These are phyloP conservation scores for Grammomys surdaster DNA, from an alignment of 2,113 vertebrate species.

Conservation along the genomic window DNA sequence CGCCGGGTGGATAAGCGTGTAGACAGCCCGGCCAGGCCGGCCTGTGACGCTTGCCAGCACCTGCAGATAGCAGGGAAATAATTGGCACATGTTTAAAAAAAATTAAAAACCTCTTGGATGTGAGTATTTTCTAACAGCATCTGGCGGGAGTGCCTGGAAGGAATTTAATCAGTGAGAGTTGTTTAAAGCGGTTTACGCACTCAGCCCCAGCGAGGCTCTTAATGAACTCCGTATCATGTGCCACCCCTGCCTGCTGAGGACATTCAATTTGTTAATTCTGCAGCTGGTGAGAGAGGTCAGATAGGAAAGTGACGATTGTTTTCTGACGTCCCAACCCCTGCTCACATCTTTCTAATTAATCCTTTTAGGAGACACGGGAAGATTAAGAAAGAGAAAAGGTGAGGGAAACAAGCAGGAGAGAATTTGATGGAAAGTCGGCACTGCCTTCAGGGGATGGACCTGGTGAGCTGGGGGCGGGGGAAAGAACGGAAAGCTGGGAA, in stretches of 20 bases:
- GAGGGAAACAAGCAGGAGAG: slow-evolving; percentile 67
- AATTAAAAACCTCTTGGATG: slow-evolving; percentile 86
- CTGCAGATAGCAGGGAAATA: slow-evolving; percentile 90
- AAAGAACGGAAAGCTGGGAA: neutral
- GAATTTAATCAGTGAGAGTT: slow-evolving; percentile 93
- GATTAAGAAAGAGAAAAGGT: slow-evolving; percentile 82
- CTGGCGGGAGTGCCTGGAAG: slow-evolving; percentile 89
- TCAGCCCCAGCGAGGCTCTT: slow-evolving; percentile 85
- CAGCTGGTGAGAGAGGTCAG: slow-evolving; percentile 91
- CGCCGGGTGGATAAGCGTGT: slow-evolving; percentile 91
- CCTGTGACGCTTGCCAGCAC: slow-evolving; percentile 90
- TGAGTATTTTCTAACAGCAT: slow-evolving; percentile 88
- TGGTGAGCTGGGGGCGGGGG: neutral
- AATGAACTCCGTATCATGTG: slow-evolving; percentile 90
- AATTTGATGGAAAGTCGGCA: slow-evolving; percentile 55
- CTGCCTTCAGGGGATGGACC: neutral
- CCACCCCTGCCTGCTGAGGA: slow-evolving; percentile 91
- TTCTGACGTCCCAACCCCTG: slow-evolving; percentile 89
- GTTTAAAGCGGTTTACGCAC: slow-evolving; percentile 89
- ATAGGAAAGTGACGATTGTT: slow-evolving; percentile 92
- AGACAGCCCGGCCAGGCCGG: slow-evolving; percentile 89
- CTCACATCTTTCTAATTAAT: slow-evolving; percentile 91
- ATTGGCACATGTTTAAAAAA: slow-evolving; percentile 89
- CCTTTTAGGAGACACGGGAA: slow-evolving; percentile 89
- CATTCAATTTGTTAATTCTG: slow-evolving; percentile 93